phyloP scores from a whole-genome alignment of 2,888 invertebrate genomes.

The Rhagophthalmus giganteus region DNA sequence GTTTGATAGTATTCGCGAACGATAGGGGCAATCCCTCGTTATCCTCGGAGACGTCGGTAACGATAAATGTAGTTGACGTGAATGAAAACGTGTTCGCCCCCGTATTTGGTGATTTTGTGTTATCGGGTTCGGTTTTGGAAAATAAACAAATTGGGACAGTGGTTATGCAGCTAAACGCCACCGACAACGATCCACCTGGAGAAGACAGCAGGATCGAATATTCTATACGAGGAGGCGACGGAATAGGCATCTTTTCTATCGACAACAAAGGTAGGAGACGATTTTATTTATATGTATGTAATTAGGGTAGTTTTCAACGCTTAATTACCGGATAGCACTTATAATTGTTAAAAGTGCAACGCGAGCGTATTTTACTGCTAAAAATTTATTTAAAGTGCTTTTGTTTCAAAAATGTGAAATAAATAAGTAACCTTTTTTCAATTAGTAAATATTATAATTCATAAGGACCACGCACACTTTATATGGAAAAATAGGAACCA shows the following conservation, averaged over 20 bases:
- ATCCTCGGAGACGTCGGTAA: conserved; percentile 76
- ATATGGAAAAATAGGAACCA: too few species aligned
- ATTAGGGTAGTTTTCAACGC: too few species aligned
- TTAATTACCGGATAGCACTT: too few species aligned
- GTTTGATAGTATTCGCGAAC: conserved; percentile 79
- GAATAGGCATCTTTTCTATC: conserved; percentile 89
- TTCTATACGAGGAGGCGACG: conserved; percentile 85
- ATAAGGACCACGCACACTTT: too few species aligned
- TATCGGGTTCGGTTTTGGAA: conserved; percentile 75
- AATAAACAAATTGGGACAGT: conserved; percentile 76
- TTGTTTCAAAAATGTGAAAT: too few species aligned
- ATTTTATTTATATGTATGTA: too few species aligned
- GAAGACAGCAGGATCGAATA: conserved; percentile 83
- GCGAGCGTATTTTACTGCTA: too few species aligned
- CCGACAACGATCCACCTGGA: conserved; percentile 78
- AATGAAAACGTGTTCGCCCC: conserved; percentile 90
- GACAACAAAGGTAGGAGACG: conserved; percentile 84
- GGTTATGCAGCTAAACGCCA: conserved; percentile 77
- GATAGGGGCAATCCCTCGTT: conserved; percentile 85
- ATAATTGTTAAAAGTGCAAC: too few species aligned
- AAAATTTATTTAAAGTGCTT: too few species aligned
- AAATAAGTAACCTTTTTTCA: too few species aligned
- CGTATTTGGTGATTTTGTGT: conserved; percentile 78
- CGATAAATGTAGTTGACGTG: conserved; percentile 88
- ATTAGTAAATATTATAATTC: too few species aligned